phyloP scores from a whole-genome alignment of 2,797 vertebrate genomes.

The Psittacula derbiana region DNA sequence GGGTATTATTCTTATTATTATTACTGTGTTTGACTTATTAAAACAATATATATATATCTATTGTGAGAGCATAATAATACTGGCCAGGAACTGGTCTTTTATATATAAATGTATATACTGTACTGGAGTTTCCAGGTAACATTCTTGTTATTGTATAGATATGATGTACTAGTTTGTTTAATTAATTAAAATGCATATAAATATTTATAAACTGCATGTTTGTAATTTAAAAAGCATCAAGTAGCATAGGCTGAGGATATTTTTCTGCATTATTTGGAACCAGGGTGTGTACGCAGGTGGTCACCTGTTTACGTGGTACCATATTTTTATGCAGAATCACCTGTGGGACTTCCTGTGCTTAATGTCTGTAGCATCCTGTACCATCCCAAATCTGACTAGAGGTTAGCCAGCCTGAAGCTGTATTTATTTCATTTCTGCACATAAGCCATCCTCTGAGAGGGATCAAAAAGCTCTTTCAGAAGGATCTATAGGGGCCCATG shows the following conservation, averaged over 20 bases:
- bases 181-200: background rate
- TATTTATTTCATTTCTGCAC: background rate
- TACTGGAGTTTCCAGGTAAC: background rate
- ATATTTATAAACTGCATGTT: background rate
- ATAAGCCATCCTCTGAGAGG: background rate
- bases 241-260: background rate
- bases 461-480: background rate
- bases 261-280: background rate
- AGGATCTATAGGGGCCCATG: rapidly evolving
- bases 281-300: background rate
- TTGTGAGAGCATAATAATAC: background rate
- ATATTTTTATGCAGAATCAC: background rate
- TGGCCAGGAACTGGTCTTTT: background rate
- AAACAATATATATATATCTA: background rate
- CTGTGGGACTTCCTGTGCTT: background rate
- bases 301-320: background rate
- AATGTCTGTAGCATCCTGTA: background rate
- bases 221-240: background rate
- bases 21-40: background rate
- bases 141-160: background rate
- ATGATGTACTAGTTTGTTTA: background rate
- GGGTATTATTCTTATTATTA: background rate
- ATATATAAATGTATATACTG: background rate
- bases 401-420: background rate
- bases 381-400: background rate